Conservation (phyloP, 1,140 invertebrate species). For the Hycleus cichorii region DNA sequence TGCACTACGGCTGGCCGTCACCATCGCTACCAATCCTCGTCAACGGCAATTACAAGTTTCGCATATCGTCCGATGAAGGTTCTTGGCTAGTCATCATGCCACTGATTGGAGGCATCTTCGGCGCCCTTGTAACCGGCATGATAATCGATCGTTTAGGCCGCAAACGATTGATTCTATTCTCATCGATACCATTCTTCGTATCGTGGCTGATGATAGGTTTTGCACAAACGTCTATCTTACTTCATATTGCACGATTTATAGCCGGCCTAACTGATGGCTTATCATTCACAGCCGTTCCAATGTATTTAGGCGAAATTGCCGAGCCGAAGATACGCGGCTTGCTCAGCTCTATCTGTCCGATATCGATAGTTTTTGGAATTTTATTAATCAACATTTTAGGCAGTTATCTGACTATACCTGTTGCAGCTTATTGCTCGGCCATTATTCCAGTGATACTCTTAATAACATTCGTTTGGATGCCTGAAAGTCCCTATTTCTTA, state of each 20-base stretch:
- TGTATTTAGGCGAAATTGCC: conserved; percentile 60
- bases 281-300: conserved; percentile 53
- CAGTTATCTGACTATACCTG: conserved; percentile 49
- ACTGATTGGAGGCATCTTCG: conserved; percentile 42
- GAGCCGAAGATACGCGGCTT: conserved; percentile 57
- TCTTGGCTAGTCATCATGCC: conserved; percentile 52
- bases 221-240: conserved; percentile 41
- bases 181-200: conserved; percentile 52
- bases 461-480: conserved; percentile 43
- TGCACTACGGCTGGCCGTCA: conserved; percentile 38
- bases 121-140: conserved; percentile 42
- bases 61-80: conserved; percentile 38
- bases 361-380: conserved; percentile 49
- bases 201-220: conserved; percentile 54
- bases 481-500: conserved; percentile 43
- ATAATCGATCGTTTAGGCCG: conserved; percentile 52
- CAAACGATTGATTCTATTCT: conserved; percentile 55
- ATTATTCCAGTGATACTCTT: conserved; percentile 52
- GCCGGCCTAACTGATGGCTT: conserved; percentile 49
- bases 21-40: conserved; percentile 28
- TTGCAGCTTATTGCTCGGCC: conserved; percentile 50
- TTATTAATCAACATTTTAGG: conserved; percentile 60
- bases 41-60: conserved; percentile 23
- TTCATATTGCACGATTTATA: conserved; percentile 42
- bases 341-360: conserved; percentile 26